A percentile compares a stretch with the other conserved stretches of the same genome.
phyloP scores from a whole-genome alignment of 2,797 vertebrate genomes.

The Limosa lapponica region DNA sequence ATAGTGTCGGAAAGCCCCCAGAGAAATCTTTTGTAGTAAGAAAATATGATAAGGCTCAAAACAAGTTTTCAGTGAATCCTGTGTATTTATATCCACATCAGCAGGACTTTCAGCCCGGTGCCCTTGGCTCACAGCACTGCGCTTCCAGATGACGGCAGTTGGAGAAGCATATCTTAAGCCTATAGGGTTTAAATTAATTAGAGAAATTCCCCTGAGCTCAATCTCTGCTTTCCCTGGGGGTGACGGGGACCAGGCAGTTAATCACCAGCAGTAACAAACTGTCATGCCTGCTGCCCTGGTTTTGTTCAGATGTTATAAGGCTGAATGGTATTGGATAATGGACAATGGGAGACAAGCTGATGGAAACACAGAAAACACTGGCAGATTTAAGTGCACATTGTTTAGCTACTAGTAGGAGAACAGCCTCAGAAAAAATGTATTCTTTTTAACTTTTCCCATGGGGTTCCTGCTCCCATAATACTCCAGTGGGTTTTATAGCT shows the following conservation, averaged over 20 bases:
- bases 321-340: slow-evolving; percentile 62
- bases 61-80: background rate
- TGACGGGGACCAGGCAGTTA: slow-evolving; percentile 21
- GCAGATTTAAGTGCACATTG: slow-evolving; percentile 64
- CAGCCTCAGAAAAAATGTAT: background rate
- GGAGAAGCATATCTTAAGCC: background rate
- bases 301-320: slow-evolving; percentile 64
- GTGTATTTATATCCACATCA: background rate
- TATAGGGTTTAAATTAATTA: slow-evolving; percentile 25
- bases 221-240: slow-evolving; percentile 15
- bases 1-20: background rate
- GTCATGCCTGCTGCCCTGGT: slow-evolving; percentile 23
- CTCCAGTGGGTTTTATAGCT: background rate
- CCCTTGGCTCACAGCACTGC: background rate
- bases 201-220: slow-evolving; percentile 32
- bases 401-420: slow-evolving; percentile 16
- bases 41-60: background rate
- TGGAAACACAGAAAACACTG: slow-evolving; percentile 41
- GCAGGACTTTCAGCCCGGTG: background rate
- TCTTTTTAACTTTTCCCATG: slow-evolving; percentile 36
- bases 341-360: slow-evolving; percentile 61
- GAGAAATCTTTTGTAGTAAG: background rate
- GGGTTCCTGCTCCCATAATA: background rate
- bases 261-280: slow-evolving; percentile 27
- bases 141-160: background rate